A percentile compares a stretch with the other conserved stretches of the same genome.
Conservation (phyloP, 2,113 vertebrate genomes). For the Delphinapterus leucas region DNA sequence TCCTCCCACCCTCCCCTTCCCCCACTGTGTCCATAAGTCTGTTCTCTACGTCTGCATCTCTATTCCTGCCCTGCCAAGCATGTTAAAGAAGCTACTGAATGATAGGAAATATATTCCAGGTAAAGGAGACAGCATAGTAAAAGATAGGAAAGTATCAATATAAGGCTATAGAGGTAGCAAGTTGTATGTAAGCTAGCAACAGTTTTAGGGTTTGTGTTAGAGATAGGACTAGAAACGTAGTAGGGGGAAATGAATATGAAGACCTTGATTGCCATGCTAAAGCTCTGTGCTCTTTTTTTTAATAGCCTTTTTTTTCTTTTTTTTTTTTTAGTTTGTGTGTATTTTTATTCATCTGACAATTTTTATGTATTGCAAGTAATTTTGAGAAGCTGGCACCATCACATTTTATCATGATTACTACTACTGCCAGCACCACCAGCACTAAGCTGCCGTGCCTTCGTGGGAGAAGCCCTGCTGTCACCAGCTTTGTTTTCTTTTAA, state of each 20-base stretch:
- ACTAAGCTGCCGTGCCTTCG: background rate
- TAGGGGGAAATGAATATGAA: background rate
- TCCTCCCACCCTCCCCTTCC: no score
- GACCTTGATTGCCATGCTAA: background rate
- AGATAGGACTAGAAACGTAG: background rate
- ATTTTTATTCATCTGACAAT: background rate
- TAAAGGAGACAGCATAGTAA: background rate
- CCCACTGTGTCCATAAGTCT: no score
- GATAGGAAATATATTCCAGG: background rate
- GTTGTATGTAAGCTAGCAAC: background rate
- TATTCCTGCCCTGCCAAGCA: no score
- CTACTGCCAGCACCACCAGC: no score
- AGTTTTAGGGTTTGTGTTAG: background rate
- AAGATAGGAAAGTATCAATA: background rate
- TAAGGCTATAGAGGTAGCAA: background rate
- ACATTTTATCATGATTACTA: background rate
- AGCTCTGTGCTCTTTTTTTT: background rate
- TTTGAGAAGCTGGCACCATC: background rate
- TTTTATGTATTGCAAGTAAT: background rate
- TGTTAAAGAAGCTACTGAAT: background rate
- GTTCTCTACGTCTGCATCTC: no score
- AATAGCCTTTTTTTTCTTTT: no score
- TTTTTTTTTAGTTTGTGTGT: background rate
- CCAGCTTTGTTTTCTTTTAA: fast-evolving
- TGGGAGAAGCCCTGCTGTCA: background rate